phyloP scores from a whole-genome alignment of 2,113 vertebrate genomes.

The Pelodiscus sinensis region DNA sequence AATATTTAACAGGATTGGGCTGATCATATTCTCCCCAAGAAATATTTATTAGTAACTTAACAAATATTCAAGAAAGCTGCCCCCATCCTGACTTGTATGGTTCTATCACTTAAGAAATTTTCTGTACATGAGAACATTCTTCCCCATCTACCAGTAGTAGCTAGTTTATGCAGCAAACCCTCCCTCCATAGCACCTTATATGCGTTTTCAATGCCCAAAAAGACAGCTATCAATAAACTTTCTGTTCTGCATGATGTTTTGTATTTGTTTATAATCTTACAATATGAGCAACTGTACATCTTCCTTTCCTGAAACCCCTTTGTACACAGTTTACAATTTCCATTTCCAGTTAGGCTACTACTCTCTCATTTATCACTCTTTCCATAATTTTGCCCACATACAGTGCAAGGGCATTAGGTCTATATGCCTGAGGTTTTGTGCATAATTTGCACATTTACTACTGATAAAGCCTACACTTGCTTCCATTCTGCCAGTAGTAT shows the following conservation, averaged over 20 bases:
- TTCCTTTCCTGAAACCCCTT: background rate
- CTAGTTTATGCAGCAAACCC: background rate
- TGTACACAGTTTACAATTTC: no score
- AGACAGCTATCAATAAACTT: background rate
- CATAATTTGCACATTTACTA: background rate
- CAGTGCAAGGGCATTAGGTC: background rate
- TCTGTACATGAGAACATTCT: background rate
- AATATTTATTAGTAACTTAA: no score
- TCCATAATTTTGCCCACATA: background rate
- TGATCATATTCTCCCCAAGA: background rate
- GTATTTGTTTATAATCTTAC: background rate
- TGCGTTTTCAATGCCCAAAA: background rate
- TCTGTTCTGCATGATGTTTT: background rate
- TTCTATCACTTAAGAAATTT: background rate
- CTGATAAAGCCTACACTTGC: background rate
- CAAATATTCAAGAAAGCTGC: no score
- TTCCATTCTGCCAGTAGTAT: background rate
- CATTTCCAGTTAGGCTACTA: background rate
- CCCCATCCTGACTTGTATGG: background rate
- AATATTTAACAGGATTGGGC: background rate
- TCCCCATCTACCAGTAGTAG: background rate
- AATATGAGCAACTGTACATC: background rate
- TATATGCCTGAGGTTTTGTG: background rate
- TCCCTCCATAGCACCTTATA: background rate
- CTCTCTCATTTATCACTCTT: background rate